A percentile compares a stretch with the other conserved stretches of the same genome.
Conservation (phyloP, 2,888 invertebrate species). For the Lithosia quadra region DNA sequence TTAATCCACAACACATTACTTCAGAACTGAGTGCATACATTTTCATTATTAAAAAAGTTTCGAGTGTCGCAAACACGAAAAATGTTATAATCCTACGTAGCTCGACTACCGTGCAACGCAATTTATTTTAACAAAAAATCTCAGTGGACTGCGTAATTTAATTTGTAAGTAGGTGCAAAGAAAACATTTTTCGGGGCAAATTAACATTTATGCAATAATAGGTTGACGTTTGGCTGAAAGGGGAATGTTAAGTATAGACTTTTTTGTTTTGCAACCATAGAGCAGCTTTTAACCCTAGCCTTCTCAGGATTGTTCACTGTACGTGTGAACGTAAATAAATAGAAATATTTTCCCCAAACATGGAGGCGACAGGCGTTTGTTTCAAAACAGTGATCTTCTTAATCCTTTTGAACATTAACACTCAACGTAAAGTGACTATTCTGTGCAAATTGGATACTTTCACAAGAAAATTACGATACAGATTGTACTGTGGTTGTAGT, state of each 20-base stretch:
- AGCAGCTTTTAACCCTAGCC: conserved; percentile 66
- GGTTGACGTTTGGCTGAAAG: conserved; percentile 51
- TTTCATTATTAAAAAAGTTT: conserved; percentile 39
- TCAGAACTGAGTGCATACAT: conserved; percentile 19
- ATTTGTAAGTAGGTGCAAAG: conserved; percentile 61
- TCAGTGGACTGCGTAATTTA: conserved; percentile 56
- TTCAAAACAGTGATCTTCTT: conserved; percentile 40
- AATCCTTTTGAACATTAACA: conserved; percentile 47
- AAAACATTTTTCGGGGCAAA: conserved; percentile 62
- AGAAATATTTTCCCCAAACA: conserved; percentile 58
- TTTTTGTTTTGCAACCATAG: conserved; percentile 73
- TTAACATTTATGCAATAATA: conserved; percentile 69
- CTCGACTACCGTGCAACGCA: conserved; percentile 41
- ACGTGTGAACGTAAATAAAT: conserved; percentile 62
- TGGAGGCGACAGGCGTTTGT: conserved; percentile 51
- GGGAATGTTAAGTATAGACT: conserved; percentile 64
- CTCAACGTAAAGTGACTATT: conserved; percentile 39
- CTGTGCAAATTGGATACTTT: conserved; percentile 39
- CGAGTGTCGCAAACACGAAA: conserved; percentile 20
- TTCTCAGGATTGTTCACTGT: conserved; percentile 48
- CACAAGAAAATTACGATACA: conserved; percentile 28
- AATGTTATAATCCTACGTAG: conserved; percentile 24
- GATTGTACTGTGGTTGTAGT: conserved; percentile 10
- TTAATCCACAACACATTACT: conserved; percentile 9
- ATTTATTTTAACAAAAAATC: conserved; percentile 58